phyloP scores from a whole-genome alignment of 2,113 vertebrate species.

The Gavia stellata region DNA sequence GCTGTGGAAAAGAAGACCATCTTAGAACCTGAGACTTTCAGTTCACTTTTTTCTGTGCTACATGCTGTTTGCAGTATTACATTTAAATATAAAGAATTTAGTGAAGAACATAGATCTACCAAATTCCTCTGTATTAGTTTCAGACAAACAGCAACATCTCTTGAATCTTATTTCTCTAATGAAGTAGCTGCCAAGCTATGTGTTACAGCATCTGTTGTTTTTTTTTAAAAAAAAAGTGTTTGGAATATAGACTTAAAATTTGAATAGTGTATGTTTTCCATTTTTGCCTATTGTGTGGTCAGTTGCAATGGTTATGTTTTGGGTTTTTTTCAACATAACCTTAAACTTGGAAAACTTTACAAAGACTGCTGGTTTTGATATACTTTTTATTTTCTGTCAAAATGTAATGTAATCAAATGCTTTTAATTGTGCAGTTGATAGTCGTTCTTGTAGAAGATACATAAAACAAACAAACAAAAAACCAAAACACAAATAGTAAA shows the following conservation, averaged over 20 bases:
- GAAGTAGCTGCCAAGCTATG: background rate
- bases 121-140: background rate
- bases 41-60: background rate
- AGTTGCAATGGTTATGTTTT: background rate
- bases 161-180: background rate
- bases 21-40: background rate
- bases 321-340: background rate
- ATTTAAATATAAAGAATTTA: background rate
- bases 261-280: background rate
- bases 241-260: background rate
- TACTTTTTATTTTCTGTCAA: background rate
- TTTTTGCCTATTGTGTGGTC: background rate
- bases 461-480: background rate
- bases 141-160: background rate
- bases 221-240: background rate
- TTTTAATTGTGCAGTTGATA: conserved; percentile 7
- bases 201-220: background rate
- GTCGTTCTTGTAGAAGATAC: conserved; percentile 12
- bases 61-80: background rate
- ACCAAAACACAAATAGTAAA: background rate
- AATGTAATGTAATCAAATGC: background rate
- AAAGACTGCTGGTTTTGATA: background rate
- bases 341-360: background rate
- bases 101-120: background rate
- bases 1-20: background rate